These are phyloP conservation scores for Taxidea taxus DNA, from an alignment of 2,113 vertebrate species.

Conservation along the genomic window DNA sequence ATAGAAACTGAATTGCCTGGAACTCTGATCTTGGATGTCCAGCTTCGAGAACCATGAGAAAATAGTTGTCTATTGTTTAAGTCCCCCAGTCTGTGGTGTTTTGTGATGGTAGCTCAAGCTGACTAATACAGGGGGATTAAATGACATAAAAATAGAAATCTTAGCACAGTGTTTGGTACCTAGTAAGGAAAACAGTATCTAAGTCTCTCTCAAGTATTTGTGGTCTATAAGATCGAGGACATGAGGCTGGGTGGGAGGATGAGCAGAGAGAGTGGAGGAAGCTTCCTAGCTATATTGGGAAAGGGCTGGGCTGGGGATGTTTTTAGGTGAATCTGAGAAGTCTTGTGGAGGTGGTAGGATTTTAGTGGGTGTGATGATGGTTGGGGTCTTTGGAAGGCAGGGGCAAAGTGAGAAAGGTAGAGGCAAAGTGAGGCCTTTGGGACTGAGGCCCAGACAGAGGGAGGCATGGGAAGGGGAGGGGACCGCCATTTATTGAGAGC, in stretches of 20 bases:
- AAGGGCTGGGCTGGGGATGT: background rate
- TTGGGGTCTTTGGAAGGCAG: background rate
- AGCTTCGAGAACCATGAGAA: background rate
- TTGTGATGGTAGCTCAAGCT: background rate
- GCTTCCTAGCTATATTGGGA: rapidly evolving
- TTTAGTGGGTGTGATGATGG: background rate
- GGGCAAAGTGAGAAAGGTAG: background rate
- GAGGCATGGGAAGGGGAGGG: background rate
- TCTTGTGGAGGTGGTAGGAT: background rate
- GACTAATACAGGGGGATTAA: background rate
- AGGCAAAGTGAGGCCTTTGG: background rate
- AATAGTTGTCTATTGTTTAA: background rate
- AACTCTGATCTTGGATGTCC: background rate
- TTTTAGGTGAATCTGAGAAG: background rate
- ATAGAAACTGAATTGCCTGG: background rate
- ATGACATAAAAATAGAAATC: background rate
- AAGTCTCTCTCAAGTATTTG: background rate
- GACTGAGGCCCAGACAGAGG: background rate
- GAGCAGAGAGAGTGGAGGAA: background rate
- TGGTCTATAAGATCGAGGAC: background rate
- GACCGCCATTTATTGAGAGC: background rate
- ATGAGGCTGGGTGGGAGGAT: background rate
- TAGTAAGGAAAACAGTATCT: background rate
- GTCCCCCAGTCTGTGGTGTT: background rate
- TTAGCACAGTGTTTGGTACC: background rate